Evolutionary conservation across 2,888 invertebrate species (phyloP), one percentile per base, ranked within the genome.

Genomic region (Drosophila dives): DNA sequence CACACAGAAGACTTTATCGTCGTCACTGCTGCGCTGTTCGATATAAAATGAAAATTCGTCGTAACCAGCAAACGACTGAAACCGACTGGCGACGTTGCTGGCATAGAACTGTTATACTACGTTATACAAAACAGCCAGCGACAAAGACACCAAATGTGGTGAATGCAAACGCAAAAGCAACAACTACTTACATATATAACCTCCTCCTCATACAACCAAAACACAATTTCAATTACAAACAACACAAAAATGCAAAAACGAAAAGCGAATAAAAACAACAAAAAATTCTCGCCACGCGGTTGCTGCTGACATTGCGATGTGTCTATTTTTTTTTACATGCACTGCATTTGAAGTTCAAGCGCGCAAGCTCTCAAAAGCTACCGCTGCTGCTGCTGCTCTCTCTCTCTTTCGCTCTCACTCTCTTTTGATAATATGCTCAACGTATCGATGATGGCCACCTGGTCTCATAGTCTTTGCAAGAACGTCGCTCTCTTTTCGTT

Each of bases 311-410:
- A 79, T 79, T 79, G 79, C 79, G 66, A 45, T 61, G 58, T 77
- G 66, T 77, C 63, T 75, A 71, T 61, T 71, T 78, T 65, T 68
- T 54, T 36, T 54, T 54, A 26, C 72, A 65, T 71, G 64, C 68
- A 72, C 71, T 81, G 85, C 87, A 87, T 87, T 87, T 85, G 88
- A 85, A 85, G 85, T 85, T 85, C 87, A 85, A 85, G 85, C 88
- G 79, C 83, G 83, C 77, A 84, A 84, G 83, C 81, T 81, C 70
- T 73, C 64, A 66, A 36, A 36, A 42, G 34, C 53, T 45, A 38
- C 32, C 54, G 53, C 61, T 51, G 42, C 36, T 38, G 26, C 7
- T 54, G 26, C 26, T 34, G 42, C 77, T 50, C 38, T 55, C 50
- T 59, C 45, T 15, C 45, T 45, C 45, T 45, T 45, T 12, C 3